These are phyloP conservation scores for Lota lota DNA, from an alignment of 2,113 vertebrate species.

Conservation along the genomic window DNA sequence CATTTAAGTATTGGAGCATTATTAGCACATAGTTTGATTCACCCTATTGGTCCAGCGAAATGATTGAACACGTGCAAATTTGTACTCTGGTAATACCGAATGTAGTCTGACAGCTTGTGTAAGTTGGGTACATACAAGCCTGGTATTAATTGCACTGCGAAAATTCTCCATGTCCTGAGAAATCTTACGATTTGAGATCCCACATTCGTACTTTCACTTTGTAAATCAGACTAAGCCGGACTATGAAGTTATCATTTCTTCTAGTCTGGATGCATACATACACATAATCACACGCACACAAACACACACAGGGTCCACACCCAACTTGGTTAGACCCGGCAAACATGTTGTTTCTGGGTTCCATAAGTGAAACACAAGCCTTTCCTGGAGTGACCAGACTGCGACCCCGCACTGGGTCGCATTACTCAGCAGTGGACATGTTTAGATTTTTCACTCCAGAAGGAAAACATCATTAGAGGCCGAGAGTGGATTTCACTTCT, in stretches of 20 bases:
- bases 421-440: conserved; percentile 69
- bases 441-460: conserved; percentile 71
- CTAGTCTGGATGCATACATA: no score
- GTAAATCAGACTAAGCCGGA: no score
- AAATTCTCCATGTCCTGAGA: no score
- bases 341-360: conserved; percentile 62
- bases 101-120: no score
- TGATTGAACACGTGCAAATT: no score
- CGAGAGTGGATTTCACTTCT: conserved; percentile 65
- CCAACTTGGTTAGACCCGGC: conserved; percentile 17
- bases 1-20: not conserved
- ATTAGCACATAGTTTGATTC: not conserved
- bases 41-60: no score
- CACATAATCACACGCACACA: not conserved
- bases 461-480: conserved; percentile 72
- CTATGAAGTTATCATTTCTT: no score
- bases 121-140: no score
- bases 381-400: conserved; percentile 69
- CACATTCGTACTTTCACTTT: no score
- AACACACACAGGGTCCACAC: conserved; percentile 7
- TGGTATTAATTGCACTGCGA: no score
- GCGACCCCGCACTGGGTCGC: conserved; percentile 64
- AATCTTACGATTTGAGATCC: no score
- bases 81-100: no score
- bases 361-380: conserved; percentile 63